Evolutionary conservation across 2,797 vertebrate genomes (phyloP), one percentile per base, ranked within the genome.

Genomic region (Xyrichtys novacula): DNA sequence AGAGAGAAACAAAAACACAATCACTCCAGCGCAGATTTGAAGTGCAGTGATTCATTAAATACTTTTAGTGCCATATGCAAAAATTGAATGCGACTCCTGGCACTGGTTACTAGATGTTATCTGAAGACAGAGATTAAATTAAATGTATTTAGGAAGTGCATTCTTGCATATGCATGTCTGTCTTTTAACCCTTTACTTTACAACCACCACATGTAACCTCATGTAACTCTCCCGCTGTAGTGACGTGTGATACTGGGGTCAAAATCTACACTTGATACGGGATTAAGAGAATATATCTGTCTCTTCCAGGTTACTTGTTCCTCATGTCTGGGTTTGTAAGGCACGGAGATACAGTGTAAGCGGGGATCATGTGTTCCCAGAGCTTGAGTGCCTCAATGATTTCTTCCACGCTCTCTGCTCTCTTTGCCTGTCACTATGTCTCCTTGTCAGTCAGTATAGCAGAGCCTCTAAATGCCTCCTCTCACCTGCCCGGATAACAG

Each of bases 401-500:
- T 69, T 70, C 76, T 78, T 80, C 85, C 57, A 69, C 73, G 43
- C 55, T n/a, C 12, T 69, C 39, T 44, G 48, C 78, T 71, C 70
- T 50, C 50, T 52, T 32, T 29, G 55, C 54, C 50, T 79, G 74
- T 87, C 84, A 71, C 67, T 36, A 44, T 25, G 54, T 81, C 66
- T 80, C 55, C 47, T 48, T 46, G 6, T 84, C 76, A 79, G n/a
- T n/a, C n/a, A n/a, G n/a, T n/a, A 73, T 63, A 39, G 43, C 47
- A n/a, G 48, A 19, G 40, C 17, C 50, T 32, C 50, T 19, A 53
- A 78, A 61, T 49, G 48, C 19, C 50, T 46, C 5, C 38, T 40
- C 62, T 74, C 62, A 25, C 70, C 43, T 59, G 17, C 64, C 72
- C 39, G 49, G 20, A 69, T 67, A 63, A 63, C 63, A 60, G 20